Percentiles rank a stretch among this genome's conserved stretches.
Evolutionary conservation across 1,140 invertebrate genomes (phyloP).

Genomic region (Hypothenemus hampei): DNA sequence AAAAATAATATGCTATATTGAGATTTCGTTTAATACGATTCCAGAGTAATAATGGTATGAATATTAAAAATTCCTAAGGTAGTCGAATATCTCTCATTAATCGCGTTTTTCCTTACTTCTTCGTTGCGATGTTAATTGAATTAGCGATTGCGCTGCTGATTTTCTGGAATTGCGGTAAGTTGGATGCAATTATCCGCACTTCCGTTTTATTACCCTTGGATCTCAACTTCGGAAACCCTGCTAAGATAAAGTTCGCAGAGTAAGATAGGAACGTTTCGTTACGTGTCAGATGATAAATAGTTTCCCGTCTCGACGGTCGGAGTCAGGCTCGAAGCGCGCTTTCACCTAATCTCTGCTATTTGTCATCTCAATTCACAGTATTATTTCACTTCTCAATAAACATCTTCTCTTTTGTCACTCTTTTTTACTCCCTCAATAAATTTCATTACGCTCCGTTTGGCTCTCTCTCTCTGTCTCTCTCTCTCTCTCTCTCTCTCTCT

Average conservation of each 20-base stretch:
- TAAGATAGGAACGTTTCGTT: conserved; percentile 18
- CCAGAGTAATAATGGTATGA: no score
- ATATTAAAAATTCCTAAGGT: no score
- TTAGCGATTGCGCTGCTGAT: no score
- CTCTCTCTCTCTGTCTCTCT: no score
- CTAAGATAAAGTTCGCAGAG: conserved; percentile 3
- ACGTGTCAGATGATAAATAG: conserved; percentile 38
- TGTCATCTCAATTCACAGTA: conserved; percentile 40
- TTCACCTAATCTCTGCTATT: conserved; percentile 39
- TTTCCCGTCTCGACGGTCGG: conserved; percentile 38
- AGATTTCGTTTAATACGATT: conserved; percentile 2
- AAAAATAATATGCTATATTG: conserved; percentile 13
- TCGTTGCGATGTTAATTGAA: no score
- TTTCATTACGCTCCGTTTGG: no score
- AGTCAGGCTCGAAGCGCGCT: conserved; percentile 37
- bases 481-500: no score
- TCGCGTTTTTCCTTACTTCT: no score
- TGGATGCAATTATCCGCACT: conserved; percentile 14
- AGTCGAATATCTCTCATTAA: no score
- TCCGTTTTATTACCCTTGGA: conserved; percentile 20
- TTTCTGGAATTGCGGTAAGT: no score
- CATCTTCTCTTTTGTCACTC: no score
- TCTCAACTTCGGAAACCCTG: conserved; percentile 11
- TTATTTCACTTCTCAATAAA: conserved; percentile 41
- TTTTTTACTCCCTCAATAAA: no score